Conservation (phyloP, 2,888 invertebrate species). For the Lasioglossum leucozonium region DNA sequence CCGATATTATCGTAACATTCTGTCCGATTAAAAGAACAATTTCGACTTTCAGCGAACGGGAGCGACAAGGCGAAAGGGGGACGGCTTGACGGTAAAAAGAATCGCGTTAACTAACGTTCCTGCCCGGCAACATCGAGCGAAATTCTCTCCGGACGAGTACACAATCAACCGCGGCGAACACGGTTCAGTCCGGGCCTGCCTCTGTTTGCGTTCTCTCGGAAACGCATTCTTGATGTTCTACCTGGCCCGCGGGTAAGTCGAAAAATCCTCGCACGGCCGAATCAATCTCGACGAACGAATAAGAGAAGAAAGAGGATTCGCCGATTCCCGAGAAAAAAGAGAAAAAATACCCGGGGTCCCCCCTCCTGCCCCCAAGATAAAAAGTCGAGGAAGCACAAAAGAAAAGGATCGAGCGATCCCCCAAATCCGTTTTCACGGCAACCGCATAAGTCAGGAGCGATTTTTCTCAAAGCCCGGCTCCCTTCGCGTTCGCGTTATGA, state of each 20-base stretch:
- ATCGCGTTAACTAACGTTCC: background rate
- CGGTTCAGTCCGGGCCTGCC: background rate
- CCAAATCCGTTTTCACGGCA: slow-evolving; percentile 59
- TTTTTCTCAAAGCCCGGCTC: slow-evolving; percentile 52
- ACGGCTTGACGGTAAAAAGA: background rate
- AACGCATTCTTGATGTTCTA: background rate
- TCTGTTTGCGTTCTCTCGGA: background rate
- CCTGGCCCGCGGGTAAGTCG: slow-evolving; percentile 6
- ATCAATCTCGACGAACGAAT: slow-evolving; percentile 8
- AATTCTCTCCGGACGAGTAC: background rate
- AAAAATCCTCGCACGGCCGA: slow-evolving; percentile 11
- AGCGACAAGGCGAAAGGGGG: background rate
- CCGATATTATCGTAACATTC: too few relatives aligned
- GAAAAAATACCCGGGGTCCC: background rate
- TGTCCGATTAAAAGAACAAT: too few relatives aligned
- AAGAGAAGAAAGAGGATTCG: background rate
- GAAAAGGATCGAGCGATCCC: slow-evolving; percentile 21
- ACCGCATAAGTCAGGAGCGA: slow-evolving; percentile 56
- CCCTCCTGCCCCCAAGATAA: background rate
- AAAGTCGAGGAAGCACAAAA: slow-evolving; percentile 25
- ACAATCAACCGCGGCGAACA: background rate
- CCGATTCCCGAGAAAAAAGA: background rate
- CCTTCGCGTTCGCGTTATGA: slow-evolving; percentile 50
- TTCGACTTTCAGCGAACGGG: too few relatives aligned
- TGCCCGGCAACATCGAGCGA: background rate